Base-by-base conservation (phyloP, 2,888 invertebrate species). In the Chrysolina haemoptera region DNA sequence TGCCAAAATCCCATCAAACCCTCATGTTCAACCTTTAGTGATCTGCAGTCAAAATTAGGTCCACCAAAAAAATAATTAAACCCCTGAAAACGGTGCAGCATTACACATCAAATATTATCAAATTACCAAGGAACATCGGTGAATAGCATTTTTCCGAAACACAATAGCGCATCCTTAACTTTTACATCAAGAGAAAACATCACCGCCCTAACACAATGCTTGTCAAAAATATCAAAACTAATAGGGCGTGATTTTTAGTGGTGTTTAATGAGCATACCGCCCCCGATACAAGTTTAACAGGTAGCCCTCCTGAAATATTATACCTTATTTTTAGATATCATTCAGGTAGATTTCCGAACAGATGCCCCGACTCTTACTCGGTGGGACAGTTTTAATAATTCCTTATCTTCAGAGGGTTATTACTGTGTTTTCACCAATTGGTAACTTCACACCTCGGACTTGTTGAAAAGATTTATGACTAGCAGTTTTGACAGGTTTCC, bases 261-360 rank as follows among this genome's bases (percentile, higher is more conserved):
- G 79, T 78, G 80, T 79, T 76, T 73, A 77, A 79, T 75, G 78
- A 79, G 74, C 72, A 46, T 70, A 78, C 78, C 79, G 77, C 74
- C 78, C 76, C 79, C 75, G 74, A 75, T 78, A 79, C 76, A 75
- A 80, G 76, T 73, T 70, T 78, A 82, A 83, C 82, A 83, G 82
- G 82, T 82, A 83, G 82, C 78, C 75, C 76, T 73, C 63, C 75
- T 73, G 76, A 81, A 81, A 79, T 78, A 79, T 81, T 81, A 81
- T 80, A 80, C 81, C 80, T 75, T 75, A 72, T 74, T 73, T 62
- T 68, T 55, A 35, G 64, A 64, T 64, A 70, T 68, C 64, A 46
- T 16, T 55, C 59, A 66, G 66, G 67, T 67, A 71, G 69, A 59
- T 50, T 55, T 64, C 68, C 50, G 50, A 73, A 73, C 76, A 76